Evolutionary conservation across 2,113 vertebrate species (phyloP).

Genomic region (Catharus fuscescens): DNA sequence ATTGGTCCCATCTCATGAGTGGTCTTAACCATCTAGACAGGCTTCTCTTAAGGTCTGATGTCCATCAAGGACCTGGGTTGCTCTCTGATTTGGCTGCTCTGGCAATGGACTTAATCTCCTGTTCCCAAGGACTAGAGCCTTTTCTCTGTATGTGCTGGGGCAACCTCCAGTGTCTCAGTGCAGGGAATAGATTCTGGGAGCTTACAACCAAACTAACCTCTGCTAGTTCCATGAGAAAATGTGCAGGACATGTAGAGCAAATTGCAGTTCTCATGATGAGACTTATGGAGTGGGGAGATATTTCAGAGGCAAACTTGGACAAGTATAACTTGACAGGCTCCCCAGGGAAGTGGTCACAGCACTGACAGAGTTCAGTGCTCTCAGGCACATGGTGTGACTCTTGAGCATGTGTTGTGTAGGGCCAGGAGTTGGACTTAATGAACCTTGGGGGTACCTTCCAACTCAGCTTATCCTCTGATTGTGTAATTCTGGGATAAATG

Average conservation of each 20-base stretch:
- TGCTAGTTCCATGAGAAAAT: background rate
- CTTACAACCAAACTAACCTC: background rate
- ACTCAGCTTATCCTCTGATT: background rate
- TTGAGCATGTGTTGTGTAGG: background rate
- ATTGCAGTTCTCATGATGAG: background rate
- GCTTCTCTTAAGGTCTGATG: background rate
- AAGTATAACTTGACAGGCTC: background rate
- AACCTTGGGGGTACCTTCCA: background rate
- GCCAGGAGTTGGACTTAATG: background rate
- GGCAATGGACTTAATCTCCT: background rate
- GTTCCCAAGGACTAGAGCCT: background rate
- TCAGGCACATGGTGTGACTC: background rate
- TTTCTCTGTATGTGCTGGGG: background rate
- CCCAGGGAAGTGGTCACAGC: background rate
- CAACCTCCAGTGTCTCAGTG: background rate
- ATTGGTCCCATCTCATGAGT: background rate
- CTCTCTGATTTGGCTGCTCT: background rate
- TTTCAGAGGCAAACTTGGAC: background rate
- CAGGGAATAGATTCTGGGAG: background rate
- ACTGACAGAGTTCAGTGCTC: background rate
- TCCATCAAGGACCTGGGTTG: background rate
- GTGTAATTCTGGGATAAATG: background rate
- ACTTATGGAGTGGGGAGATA: background rate
- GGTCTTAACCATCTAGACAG: background rate
- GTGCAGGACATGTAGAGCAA: background rate